Percentiles rank a stretch among this genome's conserved stretches.
phyloP scores from a whole-genome alignment of 2,888 invertebrate species.

The Nesidiocoris tenuis region DNA sequence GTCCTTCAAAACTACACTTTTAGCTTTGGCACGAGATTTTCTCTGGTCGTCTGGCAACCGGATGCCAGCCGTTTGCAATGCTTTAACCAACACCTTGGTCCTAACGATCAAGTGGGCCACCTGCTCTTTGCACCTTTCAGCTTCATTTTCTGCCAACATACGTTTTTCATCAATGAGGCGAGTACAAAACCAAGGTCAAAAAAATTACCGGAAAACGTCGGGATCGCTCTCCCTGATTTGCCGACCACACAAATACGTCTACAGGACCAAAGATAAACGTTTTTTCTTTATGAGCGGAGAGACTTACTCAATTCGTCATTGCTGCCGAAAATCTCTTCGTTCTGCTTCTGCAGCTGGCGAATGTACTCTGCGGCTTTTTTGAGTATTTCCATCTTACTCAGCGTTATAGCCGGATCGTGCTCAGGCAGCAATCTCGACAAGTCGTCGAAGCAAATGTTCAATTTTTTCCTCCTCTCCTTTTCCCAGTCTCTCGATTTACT shows the following conservation, averaged over 20 bases:
- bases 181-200: constrained; percentile 13
- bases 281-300: too few relatives aligned
- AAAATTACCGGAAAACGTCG: too few relatives aligned
- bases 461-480: constrained; percentile 52
- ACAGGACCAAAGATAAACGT: too few relatives aligned
- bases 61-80: constrained; percentile 51
- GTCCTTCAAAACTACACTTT: background rate
- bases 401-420: constrained; percentile 52
- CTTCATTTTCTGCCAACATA: constrained; percentile 47
- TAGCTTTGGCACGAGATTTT: background rate
- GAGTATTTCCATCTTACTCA: constrained; percentile 53
- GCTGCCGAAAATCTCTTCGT: constrained; percentile 48
- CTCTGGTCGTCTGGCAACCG: constrained; percentile 47
- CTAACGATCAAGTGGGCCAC: constrained; percentile 50
- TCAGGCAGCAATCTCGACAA: constrained; percentile 54
- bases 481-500: constrained; percentile 52
- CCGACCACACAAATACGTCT: too few relatives aligned
- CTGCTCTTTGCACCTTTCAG: constrained; percentile 49
- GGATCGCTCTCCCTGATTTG: too few relatives aligned
- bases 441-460: constrained; percentile 53
- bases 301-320: constrained; percentile 44
- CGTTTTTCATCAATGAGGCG: too few relatives aligned
- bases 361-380: constrained; percentile 52
- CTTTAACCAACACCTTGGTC: constrained; percentile 50
- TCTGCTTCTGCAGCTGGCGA: constrained; percentile 51